Base-by-base conservation (phyloP, 1,140 invertebrate species). In the Brachionus angularis region DNA sequence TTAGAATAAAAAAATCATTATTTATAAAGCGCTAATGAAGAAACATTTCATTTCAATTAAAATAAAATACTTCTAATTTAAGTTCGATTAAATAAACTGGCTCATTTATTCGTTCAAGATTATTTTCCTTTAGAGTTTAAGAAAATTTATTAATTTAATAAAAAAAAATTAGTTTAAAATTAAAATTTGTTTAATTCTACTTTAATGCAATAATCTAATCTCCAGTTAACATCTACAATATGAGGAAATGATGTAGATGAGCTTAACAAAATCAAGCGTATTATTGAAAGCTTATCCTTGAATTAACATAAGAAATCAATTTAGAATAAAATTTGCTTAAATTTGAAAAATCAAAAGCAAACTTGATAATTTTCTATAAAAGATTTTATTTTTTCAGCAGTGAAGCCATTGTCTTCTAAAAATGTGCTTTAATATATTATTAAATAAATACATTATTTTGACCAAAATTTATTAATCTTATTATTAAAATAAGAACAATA, bases 121-220 rank as follows among this genome's bases (percentile, higher is more conserved):
- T 58, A 36, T 39, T 58, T 23, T 58, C 53, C 33, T 58, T 16
- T 36, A 58, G n/a, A n/a, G n/a, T n/a, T n/a, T 18, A 36, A 14
- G 33, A 53, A 53, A 50, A 21, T 25, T 10, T 25, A 25, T 25
- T 25, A 21, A 12, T 50, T 16, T 7, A 14, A 42, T 42, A 42
- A 42, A 25, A 23, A 21, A 49, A 23, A 21, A 49, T 25, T 4
- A 1, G 16, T 47, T 47, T 8, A 47, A 47, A 47, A 47, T 49
- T 49, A 49, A 49, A 49, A 23, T 14, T 61, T 61, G 55, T 25
- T 44, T n/a, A 55, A 55, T 23, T 29, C 31, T 47, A 67, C 62
- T 27, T 67, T 67, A 18, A 67, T n/a, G 21, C 42, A 34, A 36
- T 67, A 67, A n/a, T 67, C 62, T 46, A 67, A 18, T 25, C 62